These are phyloP conservation scores for Enteromius viviparus DNA, from an alignment of 2,797 vertebrate genomes.

Conservation along the genomic window DNA sequence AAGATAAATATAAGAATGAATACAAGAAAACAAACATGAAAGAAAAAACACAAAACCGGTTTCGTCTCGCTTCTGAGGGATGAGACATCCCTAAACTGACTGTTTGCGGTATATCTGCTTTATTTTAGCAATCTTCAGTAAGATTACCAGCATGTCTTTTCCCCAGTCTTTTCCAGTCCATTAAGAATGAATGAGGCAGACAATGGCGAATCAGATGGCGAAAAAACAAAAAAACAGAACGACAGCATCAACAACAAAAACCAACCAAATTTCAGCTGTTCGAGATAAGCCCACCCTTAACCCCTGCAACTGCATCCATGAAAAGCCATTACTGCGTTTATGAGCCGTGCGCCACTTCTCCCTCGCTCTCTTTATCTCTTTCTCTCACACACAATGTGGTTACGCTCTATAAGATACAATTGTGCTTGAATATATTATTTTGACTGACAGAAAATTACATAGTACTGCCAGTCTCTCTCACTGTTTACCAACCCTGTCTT, in stretches of 20 bases:
- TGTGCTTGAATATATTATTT: constrained; percentile 56
- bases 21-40: neutral
- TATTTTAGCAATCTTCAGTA: constrained; percentile 67
- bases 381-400: constrained; percentile 50
- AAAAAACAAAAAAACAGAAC: constrained; percentile 46
- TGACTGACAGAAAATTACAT: constrained; percentile 55
- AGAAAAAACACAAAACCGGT: neutral
- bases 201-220: constrained; percentile 59
- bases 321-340: constrained; percentile 56
- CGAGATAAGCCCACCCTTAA: constrained; percentile 52
- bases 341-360: constrained; percentile 53
- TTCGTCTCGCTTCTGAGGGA: neutral
- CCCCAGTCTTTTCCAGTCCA: constrained; percentile 70
- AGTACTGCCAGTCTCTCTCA: constrained; percentile 44
- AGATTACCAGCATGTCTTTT: constrained; percentile 55
- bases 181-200: constrained; percentile 69
- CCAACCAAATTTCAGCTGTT: constrained; percentile 51
- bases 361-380: constrained; percentile 49
- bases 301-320: constrained; percentile 52
- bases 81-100: constrained; percentile 32
- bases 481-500: constrained; percentile 68
- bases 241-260: constrained; percentile 43
- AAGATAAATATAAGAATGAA: neutral
- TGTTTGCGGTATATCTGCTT: constrained; percentile 54
- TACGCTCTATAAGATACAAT: constrained; percentile 51